Base-by-base conservation (phyloP, 2,113 vertebrate species). In the Anhinga anhinga region DNA sequence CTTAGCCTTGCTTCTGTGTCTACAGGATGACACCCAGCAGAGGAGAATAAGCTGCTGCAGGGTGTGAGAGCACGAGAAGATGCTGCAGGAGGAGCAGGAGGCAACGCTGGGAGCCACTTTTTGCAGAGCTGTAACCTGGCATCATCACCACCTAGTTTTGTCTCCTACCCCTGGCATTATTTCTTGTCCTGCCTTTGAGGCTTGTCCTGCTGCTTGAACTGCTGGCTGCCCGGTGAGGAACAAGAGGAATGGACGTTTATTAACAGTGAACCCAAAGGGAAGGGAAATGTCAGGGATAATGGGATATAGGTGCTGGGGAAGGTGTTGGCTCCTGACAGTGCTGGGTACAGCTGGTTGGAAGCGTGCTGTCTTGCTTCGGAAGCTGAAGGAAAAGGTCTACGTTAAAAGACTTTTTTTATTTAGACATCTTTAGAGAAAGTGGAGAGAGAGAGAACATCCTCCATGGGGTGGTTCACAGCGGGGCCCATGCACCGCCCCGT, bases 291-390 rank as follows among this genome's bases (percentile, higher is more conserved):
- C 23, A 5, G 15, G 42, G 34, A 8, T 66, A 49, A 62, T 0
- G 25, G 49, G 78, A 20, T 13, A 36, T 55, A 44, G 40, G 42
- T 4, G 8, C 34, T 53, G 11, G 38, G 29, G 58, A 58, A 63
- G 13, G 10, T 23, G 42, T 22, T 80, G 66, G 38, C 45, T 74
- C 22, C 36, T 61, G 19, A 23, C 23, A 8, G 30, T 19, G 32
- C 81, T 67, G 22, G 40, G 36, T 45, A 9, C 50, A 52, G 19
- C 61, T 66, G 20, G 5, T 25, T 59, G n/a, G n/a, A 42, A 80
- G 9, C 0, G 0, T 38, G 27, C 62, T 11, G 7, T 44, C 36
- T 61, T 76, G 58, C 13, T 36, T 58, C 2, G 3, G 30, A 77
- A 42, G n/a, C 47, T 76, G 72, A n/a, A 79, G 52, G 45, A 29